Evolutionary conservation across 53 echinoderm and acorn worm species (phyloP).

Genomic region (Hippasteria phrygiana): DNA sequence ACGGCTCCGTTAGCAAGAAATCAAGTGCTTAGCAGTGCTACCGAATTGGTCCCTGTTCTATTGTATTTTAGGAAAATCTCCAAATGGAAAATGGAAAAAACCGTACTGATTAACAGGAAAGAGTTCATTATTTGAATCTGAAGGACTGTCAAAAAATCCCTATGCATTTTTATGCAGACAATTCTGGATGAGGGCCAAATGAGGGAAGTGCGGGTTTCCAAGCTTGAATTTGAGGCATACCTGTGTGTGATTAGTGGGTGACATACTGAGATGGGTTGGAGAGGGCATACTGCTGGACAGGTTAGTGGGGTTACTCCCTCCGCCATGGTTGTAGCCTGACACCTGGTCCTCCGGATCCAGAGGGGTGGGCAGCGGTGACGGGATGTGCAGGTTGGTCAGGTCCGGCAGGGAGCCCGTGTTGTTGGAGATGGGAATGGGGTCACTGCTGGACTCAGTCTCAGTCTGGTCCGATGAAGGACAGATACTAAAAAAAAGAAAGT

Average conservation of each 20-base stretch:
- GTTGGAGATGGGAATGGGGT: constrained; percentile 94
- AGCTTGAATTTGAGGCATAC: not conserved
- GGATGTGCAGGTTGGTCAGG: constrained; percentile 99
- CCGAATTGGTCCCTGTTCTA: too few relatives aligned
- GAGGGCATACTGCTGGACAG: constrained; percentile 78
- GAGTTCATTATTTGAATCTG: too few relatives aligned
- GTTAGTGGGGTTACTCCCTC: constrained; percentile 67
- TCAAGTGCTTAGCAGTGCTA: too few relatives aligned
- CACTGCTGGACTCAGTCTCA: constrained; percentile 72
- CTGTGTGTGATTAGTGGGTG: constrained; percentile 64
- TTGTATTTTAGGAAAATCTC: too few relatives aligned
- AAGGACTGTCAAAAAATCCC: too few relatives aligned
- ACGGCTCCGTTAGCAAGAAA: too few relatives aligned
- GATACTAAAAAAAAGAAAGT: constrained; percentile 66
- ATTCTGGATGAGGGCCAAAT: too few relatives aligned
- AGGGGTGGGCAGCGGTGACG: constrained; percentile 94
- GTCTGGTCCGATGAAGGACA: constrained; percentile 93
- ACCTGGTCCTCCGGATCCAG: constrained; percentile 92
- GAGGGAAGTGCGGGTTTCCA: too few relatives aligned
- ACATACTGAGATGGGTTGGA: constrained; percentile 51
- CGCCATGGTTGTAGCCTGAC: constrained; percentile 69
- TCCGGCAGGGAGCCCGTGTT: constrained; percentile 98
- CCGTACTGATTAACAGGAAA: too few relatives aligned
- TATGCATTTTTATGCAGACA: too few relatives aligned
- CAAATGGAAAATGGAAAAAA: too few relatives aligned